A percentile compares a stretch with the other conserved stretches of the same genome.
Conservation (phyloP, 2,113 vertebrate genomes). For the Poicephalus meyeri region DNA sequence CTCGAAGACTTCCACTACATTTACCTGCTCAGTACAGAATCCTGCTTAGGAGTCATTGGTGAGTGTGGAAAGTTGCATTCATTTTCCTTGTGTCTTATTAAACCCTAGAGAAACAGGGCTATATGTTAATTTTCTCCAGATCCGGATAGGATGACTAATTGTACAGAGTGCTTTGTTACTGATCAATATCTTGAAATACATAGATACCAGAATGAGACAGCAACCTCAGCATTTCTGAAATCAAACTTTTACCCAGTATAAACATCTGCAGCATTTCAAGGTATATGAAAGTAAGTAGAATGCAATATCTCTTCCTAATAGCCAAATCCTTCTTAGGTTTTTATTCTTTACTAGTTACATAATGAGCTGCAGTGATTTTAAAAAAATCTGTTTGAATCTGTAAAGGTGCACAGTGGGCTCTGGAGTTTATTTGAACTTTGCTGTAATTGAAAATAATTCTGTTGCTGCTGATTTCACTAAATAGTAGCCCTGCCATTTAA, state of each 20-base stretch:
- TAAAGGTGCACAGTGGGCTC: not conserved
- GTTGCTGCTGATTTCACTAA: not conserved
- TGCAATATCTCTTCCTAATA: not conserved
- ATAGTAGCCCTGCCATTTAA: not conserved
- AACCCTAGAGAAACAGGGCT: not conserved
- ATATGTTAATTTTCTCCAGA: not conserved
- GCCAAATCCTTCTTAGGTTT: not conserved
- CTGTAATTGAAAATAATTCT: not conserved
- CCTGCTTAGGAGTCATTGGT: not conserved
- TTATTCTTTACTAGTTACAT: not conserved
- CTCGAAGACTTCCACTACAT: not conserved
- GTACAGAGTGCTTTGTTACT: not conserved
- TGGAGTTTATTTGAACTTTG: not conserved
- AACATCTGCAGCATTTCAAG: not conserved
- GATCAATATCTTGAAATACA: not conserved
- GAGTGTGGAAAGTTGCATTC: accelerated
- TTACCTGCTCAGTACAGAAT: not conserved
- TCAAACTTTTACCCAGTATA: not conserved
- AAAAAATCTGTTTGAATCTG: not conserved
- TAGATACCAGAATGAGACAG: not conserved
- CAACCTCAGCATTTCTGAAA: not conserved
- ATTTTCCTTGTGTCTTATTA: not conserved
- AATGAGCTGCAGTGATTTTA: not conserved
- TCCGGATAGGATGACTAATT: not conserved
- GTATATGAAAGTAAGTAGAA: not conserved